A percentile compares a stretch with the other conserved stretches of the same genome.
These are phyloP conservation scores for Drosophila albomicans DNA, from an alignment of 1,140 invertebrate species.

Conservation along the genomic window DNA sequence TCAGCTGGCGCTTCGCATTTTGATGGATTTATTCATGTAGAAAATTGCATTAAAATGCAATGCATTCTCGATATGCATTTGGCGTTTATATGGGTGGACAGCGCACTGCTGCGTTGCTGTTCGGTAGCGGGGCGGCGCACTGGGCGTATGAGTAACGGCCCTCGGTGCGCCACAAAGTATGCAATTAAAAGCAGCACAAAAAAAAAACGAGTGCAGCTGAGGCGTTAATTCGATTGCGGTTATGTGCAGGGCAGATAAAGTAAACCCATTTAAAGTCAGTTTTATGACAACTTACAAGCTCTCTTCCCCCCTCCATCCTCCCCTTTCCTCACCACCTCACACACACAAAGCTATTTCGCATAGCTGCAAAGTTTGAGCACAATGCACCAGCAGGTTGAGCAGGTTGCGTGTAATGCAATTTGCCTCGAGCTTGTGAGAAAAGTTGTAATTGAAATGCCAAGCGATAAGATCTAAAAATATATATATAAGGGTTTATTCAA, in stretches of 20 bases:
- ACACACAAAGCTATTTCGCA: too few relatives aligned
- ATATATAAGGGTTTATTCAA: slow-evolving; percentile 30
- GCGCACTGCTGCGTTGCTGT: not conserved
- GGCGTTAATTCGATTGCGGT: slow-evolving; percentile 50
- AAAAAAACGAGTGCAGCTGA: slow-evolving; percentile 12
- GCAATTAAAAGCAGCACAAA: slow-evolving; percentile 40
- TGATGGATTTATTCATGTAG: slow-evolving; percentile 57
- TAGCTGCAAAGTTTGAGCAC: slow-evolving; percentile 6
- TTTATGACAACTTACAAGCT: not conserved
- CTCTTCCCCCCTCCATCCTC: too few relatives aligned
- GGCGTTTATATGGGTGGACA: slow-evolving; percentile 4
- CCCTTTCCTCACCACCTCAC: too few relatives aligned
- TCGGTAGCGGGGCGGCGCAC: too few relatives aligned
- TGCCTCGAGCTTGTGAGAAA: not conserved
- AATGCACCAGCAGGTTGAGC: slow-evolving; percentile 16
- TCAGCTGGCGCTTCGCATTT: slow-evolving; percentile 43
- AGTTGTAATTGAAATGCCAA: slow-evolving; percentile 45
- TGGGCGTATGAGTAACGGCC: slow-evolving; percentile 11
- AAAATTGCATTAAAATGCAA: slow-evolving; percentile 58
- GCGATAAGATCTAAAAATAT: slow-evolving; percentile 2
- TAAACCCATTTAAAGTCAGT: slow-evolving; percentile 18
- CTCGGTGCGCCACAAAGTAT: slow-evolving; percentile 45
- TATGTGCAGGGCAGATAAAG: slow-evolving; percentile 9
- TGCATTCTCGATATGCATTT: slow-evolving; percentile 10
- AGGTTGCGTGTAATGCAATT: slow-evolving; percentile 2